Conservation (phyloP, 1,140 invertebrate genomes). For the Anthonomus grandis region DNA sequence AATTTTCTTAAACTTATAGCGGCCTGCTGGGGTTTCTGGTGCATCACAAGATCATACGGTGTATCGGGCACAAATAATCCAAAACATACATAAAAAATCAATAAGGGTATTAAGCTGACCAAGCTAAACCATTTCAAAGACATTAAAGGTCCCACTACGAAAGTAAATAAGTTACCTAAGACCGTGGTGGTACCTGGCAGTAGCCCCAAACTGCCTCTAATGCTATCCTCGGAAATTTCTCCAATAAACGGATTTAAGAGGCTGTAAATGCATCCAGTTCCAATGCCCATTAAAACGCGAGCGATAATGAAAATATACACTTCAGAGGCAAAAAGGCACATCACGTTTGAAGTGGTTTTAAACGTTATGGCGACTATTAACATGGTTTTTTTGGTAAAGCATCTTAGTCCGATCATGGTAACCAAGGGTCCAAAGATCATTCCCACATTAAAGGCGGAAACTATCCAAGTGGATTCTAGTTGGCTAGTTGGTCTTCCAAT, state of each 20-base stretch:
- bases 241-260: slow-evolving; percentile 53
- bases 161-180: slow-evolving; percentile 45
- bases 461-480: slow-evolving; percentile 73
- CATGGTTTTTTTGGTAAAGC: slow-evolving; percentile 49
- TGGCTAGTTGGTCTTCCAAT: slow-evolving; percentile 44
- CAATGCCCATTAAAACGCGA: slow-evolving; percentile 49
- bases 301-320: slow-evolving; percentile 44
- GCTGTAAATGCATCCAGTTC: slow-evolving; percentile 49
- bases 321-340: slow-evolving; percentile 46
- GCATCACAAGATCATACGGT: slow-evolving; percentile 54
- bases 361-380: slow-evolving; percentile 44
- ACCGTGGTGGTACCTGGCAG: slow-evolving; percentile 57
- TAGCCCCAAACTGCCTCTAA: slow-evolving; percentile 51
- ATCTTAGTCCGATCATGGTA: slow-evolving; percentile 42
- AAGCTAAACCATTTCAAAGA: slow-evolving; percentile 53
- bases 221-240: slow-evolving; percentile 50
- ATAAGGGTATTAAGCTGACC: slow-evolving; percentile 49
- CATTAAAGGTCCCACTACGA: slow-evolving; percentile 58
- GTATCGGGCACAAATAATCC: slow-evolving; percentile 63
- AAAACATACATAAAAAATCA: slow-evolving; percentile 53
- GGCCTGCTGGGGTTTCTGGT: slow-evolving; percentile 13
- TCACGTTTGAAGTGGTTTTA: slow-evolving; percentile 45
- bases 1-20: slow-evolving; percentile 25
- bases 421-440: slow-evolving; percentile 53
- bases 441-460: slow-evolving; percentile 72